phyloP scores from a whole-genome alignment of 1,140 invertebrate genomes.

The Helicoverpa armigera region DNA sequence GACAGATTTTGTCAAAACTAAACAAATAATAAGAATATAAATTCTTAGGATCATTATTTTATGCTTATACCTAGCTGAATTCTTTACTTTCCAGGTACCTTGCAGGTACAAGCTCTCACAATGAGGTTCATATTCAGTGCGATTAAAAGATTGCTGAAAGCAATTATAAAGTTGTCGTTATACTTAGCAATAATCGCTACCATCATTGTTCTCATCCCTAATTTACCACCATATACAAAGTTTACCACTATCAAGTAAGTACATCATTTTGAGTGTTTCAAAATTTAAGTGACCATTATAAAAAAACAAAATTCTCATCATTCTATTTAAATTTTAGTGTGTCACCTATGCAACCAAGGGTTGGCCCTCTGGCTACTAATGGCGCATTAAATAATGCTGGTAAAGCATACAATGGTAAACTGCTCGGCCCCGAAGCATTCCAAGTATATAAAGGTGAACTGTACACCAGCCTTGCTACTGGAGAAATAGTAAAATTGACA shows the following conservation, averaged over 20 bases:
- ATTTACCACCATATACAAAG: constrained; percentile 80
- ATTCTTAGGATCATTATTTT: no score
- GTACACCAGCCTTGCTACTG: constrained; percentile 90
- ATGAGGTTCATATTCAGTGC: constrained; percentile 69
- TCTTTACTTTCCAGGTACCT: constrained; percentile 51
- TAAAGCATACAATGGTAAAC: constrained; percentile 88
- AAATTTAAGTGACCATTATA: neutral
- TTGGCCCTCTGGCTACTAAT: constrained; percentile 88
- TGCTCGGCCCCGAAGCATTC: constrained; percentile 91
- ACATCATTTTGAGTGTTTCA: neutral
- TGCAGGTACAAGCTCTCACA: neutral
- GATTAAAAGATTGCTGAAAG: constrained; percentile 67
- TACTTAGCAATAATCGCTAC: constrained; percentile 64
- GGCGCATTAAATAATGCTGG: constrained; percentile 88
- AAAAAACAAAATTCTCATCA: neutral
- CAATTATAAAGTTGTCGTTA: constrained; percentile 66
- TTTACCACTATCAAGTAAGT: constrained; percentile 79
- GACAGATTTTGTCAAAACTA: no score
- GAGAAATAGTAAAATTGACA: constrained; percentile 90
- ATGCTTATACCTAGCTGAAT: neutral
- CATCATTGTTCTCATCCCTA: constrained; percentile 74
- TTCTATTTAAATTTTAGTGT: constrained; percentile 80
- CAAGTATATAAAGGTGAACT: constrained; percentile 90
- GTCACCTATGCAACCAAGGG: constrained; percentile 84
- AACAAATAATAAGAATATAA: no score